phyloP scores from a whole-genome alignment of 2,797 vertebrate genomes.

The Cebuella pygmaea region DNA sequence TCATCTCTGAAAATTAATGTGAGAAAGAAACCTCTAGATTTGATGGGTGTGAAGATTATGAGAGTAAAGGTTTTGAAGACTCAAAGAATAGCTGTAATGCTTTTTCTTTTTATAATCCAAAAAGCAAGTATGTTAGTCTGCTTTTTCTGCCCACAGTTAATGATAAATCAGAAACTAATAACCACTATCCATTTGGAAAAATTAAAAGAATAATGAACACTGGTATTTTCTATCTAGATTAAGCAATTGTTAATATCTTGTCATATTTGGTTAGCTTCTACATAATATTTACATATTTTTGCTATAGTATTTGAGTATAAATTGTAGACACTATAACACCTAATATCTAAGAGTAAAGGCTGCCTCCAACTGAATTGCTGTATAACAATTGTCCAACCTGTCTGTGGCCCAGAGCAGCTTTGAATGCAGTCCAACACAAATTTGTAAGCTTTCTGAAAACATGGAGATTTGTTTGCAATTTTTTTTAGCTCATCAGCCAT shows the following conservation, averaged over 20 bases:
- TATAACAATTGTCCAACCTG: background rate
- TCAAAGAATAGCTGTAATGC: background rate
- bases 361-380: background rate
- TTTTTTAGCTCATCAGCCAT: no score
- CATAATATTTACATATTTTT: background rate
- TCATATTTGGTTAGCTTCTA: background rate
- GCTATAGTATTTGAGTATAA: background rate
- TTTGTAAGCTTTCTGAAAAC: no score
- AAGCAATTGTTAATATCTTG: background rate
- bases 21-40: background rate
- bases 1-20: background rate
- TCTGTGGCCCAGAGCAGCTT: no score
- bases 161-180: background rate
- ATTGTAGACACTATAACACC: background rate
- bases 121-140: background rate
- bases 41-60: background rate
- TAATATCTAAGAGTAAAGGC: background rate
- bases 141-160: background rate
- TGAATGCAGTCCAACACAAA: no score
- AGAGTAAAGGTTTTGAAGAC: background rate
- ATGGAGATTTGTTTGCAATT: no score
- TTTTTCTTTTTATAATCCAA: constrained; percentile 7
- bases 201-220: background rate
- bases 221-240: background rate
- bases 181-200: background rate